Conservation (phyloP, 2,888 invertebrate species). For the Lasioglossum villosulum region DNA sequence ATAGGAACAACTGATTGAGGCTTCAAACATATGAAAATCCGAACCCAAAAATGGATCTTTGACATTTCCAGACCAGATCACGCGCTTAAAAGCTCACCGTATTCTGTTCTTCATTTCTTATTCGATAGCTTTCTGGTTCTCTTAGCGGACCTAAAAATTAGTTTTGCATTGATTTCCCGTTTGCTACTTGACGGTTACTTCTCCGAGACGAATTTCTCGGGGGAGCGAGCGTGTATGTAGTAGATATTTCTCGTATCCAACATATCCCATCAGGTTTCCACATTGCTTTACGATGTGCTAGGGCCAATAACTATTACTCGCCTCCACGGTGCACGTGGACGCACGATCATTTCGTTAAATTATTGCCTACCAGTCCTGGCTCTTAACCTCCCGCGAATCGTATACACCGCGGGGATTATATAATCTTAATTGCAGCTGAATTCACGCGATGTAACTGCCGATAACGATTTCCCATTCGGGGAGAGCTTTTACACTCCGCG, state of each 20-base stretch:
- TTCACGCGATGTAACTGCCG: constrained; percentile 14
- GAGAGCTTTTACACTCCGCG: background rate
- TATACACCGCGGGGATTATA: constrained; percentile 24
- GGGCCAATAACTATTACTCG: background rate
- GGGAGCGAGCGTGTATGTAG: background rate
- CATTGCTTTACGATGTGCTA: background rate
- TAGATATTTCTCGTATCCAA: background rate
- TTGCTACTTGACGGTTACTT: background rate
- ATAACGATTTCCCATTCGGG: constrained; percentile 9
- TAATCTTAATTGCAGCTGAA: constrained; percentile 40
- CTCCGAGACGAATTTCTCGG: background rate
- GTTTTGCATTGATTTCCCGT: background rate
- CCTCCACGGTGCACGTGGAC: background rate
- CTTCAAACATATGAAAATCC: too few species aligned
- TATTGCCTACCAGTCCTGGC: constrained; percentile 28
- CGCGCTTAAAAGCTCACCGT: too few species aligned
- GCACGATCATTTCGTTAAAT: constrained; percentile 25
- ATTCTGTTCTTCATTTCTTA: too few species aligned
- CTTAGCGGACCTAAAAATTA: background rate
- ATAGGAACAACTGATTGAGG: too few species aligned
- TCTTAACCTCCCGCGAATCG: constrained; percentile 16
- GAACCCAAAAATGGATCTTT: too few species aligned
- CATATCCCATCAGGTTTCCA: background rate
- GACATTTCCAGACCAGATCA: too few species aligned
- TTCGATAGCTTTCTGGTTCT: too few species aligned